Evolutionary conservation across 2,113 vertebrate species (phyloP).

Genomic region (Apteryx owenii): DNA sequence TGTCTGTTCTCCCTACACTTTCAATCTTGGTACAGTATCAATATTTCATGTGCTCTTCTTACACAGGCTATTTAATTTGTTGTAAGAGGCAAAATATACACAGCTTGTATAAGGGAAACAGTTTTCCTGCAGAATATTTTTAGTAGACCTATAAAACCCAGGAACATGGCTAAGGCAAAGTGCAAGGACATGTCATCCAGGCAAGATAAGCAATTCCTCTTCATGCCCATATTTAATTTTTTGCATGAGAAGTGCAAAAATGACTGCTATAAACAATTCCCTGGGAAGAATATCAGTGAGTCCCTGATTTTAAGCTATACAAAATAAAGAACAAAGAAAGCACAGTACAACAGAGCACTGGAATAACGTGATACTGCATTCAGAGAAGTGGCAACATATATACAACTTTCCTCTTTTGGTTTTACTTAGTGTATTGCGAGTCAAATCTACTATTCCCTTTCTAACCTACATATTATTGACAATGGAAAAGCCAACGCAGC

Average conservation of each 20-base stretch:
- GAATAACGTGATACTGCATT: not conserved
- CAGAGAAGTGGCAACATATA: not conserved
- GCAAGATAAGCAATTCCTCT: not conserved
- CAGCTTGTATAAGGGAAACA: not conserved
- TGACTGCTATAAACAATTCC: not conserved
- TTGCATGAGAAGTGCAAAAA: not conserved
- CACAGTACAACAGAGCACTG: too few species aligned
- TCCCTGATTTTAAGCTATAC: not conserved
- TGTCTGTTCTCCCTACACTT: slow-evolving; percentile 4
- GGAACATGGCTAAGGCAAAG: not conserved
- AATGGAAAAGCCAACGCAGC: rapidly evolving
- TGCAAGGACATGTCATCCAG: not conserved
- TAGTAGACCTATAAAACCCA: not conserved
- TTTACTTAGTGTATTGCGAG: not conserved
- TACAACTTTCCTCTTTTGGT: not conserved
- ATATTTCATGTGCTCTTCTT: slow-evolving; percentile 15
- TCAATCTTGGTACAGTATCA: not conserved
- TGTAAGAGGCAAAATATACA: not conserved
- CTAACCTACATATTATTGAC: not conserved
- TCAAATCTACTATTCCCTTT: not conserved
- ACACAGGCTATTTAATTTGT: not conserved
- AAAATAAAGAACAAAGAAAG: not conserved
- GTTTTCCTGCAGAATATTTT: not conserved
- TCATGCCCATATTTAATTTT: not conserved
- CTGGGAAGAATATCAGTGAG: not conserved